These are phyloP conservation scores for Pao palembangensis DNA, from an alignment of 2,113 vertebrate species.

Conservation along the genomic window DNA sequence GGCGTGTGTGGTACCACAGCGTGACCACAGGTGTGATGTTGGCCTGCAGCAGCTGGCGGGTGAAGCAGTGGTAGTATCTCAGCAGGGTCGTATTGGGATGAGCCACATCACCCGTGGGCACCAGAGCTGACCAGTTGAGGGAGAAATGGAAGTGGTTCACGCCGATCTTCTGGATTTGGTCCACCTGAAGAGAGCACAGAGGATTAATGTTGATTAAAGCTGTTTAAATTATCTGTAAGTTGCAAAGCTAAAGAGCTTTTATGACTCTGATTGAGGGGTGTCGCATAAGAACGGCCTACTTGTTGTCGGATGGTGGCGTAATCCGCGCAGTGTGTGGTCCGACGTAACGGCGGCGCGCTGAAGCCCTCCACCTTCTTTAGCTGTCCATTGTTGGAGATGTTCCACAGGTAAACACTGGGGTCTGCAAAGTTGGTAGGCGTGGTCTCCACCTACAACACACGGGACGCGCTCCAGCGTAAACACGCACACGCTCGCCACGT, in stretches of 20 bases:
- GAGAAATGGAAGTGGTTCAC: conserved; percentile 91
- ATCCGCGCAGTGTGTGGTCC: conserved; percentile 79
- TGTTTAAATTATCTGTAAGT: too few relatives aligned
- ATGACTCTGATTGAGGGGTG: background rate
- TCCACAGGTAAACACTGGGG: conserved; percentile 88
- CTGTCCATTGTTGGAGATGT: conserved; percentile 81
- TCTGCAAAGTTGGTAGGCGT: conserved; percentile 87
- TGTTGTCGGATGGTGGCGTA: conserved; percentile 84
- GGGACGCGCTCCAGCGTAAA: conserved; percentile 1
- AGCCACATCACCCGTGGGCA: conserved; percentile 81
- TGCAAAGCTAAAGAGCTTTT: background rate
- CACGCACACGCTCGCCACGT: background rate
- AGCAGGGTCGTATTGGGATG: conserved; percentile 82
- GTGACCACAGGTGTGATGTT: conserved; percentile 90
- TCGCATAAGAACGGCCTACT: conserved; percentile 32
- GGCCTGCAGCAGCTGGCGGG: conserved; percentile 81
- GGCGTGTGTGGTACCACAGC: conserved; percentile 83
- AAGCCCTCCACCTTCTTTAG: conserved; percentile 81
- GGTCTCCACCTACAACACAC: conserved; percentile 81
- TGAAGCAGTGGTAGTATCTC: conserved; percentile 87
- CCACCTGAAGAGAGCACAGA: conserved; percentile 43
- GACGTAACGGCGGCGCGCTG: conserved; percentile 53
- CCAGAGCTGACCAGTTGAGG: conserved; percentile 87
- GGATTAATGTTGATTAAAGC: background rate
- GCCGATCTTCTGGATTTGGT: conserved; percentile 77